Conservation (phyloP, 2,113 vertebrate genomes). For the Petroica traversi region DNA sequence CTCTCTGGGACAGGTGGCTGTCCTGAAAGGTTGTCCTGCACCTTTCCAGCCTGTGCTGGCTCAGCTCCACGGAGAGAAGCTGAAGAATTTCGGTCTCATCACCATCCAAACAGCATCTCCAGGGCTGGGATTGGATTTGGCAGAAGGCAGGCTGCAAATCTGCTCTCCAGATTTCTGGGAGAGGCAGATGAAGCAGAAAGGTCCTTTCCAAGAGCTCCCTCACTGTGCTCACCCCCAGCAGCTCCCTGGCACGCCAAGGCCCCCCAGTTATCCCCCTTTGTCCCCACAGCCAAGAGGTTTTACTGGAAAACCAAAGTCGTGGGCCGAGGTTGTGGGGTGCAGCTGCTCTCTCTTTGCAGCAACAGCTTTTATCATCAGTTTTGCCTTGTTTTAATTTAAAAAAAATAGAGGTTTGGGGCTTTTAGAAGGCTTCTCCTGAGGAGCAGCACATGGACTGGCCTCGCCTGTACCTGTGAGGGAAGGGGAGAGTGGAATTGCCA, state of each 20-base stretch:
- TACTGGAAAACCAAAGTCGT: not conserved
- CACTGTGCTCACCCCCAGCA: accelerated
- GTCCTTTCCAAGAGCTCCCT: not conserved
- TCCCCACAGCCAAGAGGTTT: not conserved
- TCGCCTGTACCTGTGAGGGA: not conserved
- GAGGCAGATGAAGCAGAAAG: not conserved
- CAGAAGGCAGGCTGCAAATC: not conserved
- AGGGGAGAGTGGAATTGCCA: not conserved
- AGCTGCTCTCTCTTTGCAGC: not conserved
- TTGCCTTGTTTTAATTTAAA: not conserved
- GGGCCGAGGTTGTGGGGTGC: accelerated
- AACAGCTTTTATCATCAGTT: not conserved
- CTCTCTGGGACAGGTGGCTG: accelerated
- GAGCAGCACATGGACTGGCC: not conserved
- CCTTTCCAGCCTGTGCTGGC: not conserved
- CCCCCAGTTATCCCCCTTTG: accelerated
- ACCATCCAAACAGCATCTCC: not conserved
- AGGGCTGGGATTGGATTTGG: not conserved
- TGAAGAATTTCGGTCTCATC: not conserved
- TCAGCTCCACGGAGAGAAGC: accelerated
- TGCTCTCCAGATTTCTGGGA: not conserved
- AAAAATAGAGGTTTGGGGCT: not conserved
- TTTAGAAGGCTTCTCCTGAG: not conserved
- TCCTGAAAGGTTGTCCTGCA: too few relatives aligned
- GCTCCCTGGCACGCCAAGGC: not conserved